Evolutionary conservation across 2,888 invertebrate species (phyloP), one percentile per base, ranked within the genome.

Genomic region (Lucinisca nassula): DNA sequence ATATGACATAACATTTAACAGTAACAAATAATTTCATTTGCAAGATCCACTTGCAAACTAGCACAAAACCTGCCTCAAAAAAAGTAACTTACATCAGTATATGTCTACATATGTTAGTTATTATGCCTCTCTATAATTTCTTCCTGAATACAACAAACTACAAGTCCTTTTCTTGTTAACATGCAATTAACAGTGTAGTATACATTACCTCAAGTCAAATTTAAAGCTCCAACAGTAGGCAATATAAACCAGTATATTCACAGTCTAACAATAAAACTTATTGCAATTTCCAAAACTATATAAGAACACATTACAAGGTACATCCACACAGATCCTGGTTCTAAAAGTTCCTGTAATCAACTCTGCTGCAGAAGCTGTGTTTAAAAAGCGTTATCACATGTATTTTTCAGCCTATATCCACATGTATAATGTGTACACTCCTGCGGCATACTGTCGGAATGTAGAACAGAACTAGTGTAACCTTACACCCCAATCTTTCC

Each of bases 401-500:
- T 67, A 67, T 67, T 67, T 45, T 67, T 67, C 21, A 35, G 67
- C 67, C 67, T 32, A 35, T 35, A 67, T 67, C 35, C 67, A 67
- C 67, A 67, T 67, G 67, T 67, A 67, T 32, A 35, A 6, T 67
- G 67, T 67, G 67, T 67, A 67, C 67, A 12, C 32, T 35, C 35
- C 32, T 35, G 4, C 67, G 21, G 35, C 67, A 67, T 67, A 67
- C 67, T 67, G 21, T 67, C 10, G 67, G 67, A 67, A 67, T 67
- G 67, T 67, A 67, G 30, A 35, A 10, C 67, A 67, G 67, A 35
- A 35, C 35, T 35, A 24, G 67, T 67, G 67, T 35, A 67, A 67
- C 67, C 67, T 67, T 67, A 67, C 67, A 67, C 67, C 67, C 67
- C 35, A 67, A 67, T 67, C 35, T 67, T 24, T 67, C 24, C 35